Evolutionary conservation across 2,888 invertebrate genomes (phyloP), one percentile per base, ranked within the genome.

Genomic region (Trichogramma dendrolimi): DNA sequence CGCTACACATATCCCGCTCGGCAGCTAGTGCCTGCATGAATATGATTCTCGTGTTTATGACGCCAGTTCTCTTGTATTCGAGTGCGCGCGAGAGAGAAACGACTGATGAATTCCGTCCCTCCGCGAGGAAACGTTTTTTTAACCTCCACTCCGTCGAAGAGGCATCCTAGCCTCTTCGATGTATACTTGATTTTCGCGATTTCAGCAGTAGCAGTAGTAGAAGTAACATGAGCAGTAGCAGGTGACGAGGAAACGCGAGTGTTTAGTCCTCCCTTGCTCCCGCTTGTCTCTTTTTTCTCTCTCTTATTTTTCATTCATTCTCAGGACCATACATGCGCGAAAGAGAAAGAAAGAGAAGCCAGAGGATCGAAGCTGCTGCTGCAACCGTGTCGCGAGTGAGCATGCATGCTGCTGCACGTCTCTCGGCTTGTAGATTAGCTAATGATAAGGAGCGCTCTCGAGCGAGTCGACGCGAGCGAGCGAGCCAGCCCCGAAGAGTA

Each of bases 1-100:
- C 76, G 75, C 73, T 70, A 72, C 72, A 14, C 14, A 14, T 14
- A 14, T 14, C 14, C 14, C 14, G 14, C 14, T 14, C 14, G 14
- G 14, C 14, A 14, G 14, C 2, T 14, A 14, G 14, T 14, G 14
- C 14, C 14, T 14, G 14, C 14, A 14, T 14, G 14, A 14, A 14
- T 14, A 14, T 14, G 14, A 14, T 14, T 14, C 14, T 14, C 14
- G 14, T 14, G 14, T 14, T 14, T 14, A 14, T 14, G 14, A 14
- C 14, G 14, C 14, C 14, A 14, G 14, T 14, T 14, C 14, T 14
- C 14, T 14, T 14, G 14, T 14, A 14, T 14, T 14, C 14, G 14
- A 14, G 14, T 14, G 14, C 14, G 14, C 14, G 14, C 14, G 14
- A 14, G 46, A 46, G n/a, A 46, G 46, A 46, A 8, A 10, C n/a